These are phyloP conservation scores for Hipposideros armiger DNA, from an alignment of 2,113 vertebrate genomes.

Conservation along the genomic window DNA sequence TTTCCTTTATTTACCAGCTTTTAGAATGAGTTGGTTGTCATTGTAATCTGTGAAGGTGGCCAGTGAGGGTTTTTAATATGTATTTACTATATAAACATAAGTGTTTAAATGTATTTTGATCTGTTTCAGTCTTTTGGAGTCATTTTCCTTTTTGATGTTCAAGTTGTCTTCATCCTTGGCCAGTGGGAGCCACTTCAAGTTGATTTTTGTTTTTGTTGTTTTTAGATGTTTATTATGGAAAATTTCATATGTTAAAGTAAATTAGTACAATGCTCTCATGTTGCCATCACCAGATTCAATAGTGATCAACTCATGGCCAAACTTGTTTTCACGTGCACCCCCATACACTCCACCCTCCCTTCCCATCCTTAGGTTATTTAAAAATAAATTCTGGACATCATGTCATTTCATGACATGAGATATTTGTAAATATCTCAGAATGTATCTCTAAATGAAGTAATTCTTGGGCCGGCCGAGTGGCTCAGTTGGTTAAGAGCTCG, in stretches of 20 bases:
- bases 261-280: not conserved
- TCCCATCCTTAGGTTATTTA: not conserved
- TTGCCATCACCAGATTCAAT: not conserved
- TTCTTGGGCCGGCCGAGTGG: not conserved
- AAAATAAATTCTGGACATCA: not conserved
- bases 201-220: slow-evolving; percentile 37
- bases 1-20: slow-evolving; percentile 52
- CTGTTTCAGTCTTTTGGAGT: not conserved
- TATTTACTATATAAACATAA: slow-evolving; percentile 29
- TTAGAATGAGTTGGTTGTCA: not conserved
- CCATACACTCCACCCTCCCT: not conserved
- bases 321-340: not conserved
- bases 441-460: not conserved
- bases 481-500: no score
- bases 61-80: slow-evolving; percentile 27
- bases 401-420: not conserved
- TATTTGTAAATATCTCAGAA: slow-evolving; percentile 30
- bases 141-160: slow-evolving; percentile 41
- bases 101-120: not conserved
- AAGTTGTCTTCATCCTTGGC: slow-evolving; percentile 4
- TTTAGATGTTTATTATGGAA: slow-evolving; percentile 61
- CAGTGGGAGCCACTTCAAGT: not conserved
- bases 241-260: slow-evolving; percentile 11
- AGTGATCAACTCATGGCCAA: not conserved
- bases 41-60: slow-evolving; percentile 27